These are phyloP conservation scores for Sprattus sprattus DNA, from an alignment of 2,113 vertebrate species.

Conservation along the genomic window DNA sequence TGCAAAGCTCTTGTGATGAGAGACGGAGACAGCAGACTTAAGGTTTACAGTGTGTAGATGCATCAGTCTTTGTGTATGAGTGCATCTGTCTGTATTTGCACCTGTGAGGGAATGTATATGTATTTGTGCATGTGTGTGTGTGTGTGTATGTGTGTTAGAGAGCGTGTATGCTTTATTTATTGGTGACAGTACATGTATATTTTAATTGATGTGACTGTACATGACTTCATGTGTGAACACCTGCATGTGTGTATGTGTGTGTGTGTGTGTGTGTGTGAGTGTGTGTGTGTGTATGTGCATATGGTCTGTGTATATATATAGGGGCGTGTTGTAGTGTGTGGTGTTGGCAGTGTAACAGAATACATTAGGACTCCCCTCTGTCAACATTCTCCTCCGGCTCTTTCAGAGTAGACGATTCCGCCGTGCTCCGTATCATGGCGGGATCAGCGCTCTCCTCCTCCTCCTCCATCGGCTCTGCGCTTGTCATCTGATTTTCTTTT, in stretches of 20 bases:
- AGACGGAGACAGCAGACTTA: not conserved
- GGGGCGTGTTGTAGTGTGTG: too few relatives aligned
- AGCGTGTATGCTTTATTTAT: too few relatives aligned
- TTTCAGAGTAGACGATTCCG: not conserved
- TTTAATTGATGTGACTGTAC: not conserved
- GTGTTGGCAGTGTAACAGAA: too few relatives aligned
- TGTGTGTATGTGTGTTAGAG: not conserved
- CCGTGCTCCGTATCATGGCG: not conserved
- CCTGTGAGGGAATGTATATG: not conserved
- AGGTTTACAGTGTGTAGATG: too few relatives aligned
- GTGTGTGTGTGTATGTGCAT: not conserved
- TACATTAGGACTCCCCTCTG: not conserved
- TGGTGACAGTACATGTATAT: not conserved
- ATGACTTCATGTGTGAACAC: not conserved
- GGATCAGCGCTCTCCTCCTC: too few relatives aligned
- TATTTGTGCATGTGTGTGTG: too few relatives aligned
- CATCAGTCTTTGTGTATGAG: too few relatives aligned
- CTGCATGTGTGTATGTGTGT: not conserved
- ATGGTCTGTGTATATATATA: not conserved
- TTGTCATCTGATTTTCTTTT: too few relatives aligned
- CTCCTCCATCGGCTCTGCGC: too few relatives aligned
- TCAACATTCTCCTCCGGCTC: constrained; percentile 11
- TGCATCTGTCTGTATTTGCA: not conserved
- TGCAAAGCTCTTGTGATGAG: too few relatives aligned
- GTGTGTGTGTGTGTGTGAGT: not conserved